These are phyloP conservation scores for Montipora sp. DNA, from an alignment of 64 coral and sea anemone genomes.

Conservation along the genomic window DNA sequence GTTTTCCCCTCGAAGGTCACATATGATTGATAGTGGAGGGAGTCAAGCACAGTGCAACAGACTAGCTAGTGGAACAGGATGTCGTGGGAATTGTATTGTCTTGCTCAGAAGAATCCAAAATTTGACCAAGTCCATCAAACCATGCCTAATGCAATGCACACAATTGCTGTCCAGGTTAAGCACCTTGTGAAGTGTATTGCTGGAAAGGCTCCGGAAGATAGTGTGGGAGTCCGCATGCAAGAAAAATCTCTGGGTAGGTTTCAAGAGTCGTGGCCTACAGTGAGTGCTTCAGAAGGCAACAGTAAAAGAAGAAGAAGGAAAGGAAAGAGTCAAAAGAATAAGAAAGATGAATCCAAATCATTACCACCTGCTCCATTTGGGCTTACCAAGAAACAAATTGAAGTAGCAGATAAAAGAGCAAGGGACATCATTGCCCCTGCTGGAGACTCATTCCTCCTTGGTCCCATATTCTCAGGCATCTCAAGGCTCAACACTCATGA, in stretches of 20 bases:
- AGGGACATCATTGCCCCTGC: too few relatives aligned
- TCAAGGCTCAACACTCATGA: constrained; percentile 58
- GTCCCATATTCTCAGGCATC: constrained; percentile 50
- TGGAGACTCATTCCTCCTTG: background rate
- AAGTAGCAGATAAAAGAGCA: too few relatives aligned
- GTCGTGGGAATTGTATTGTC: too few relatives aligned
- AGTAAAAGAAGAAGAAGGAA: too few relatives aligned
- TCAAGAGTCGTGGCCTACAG: constrained; percentile 17
- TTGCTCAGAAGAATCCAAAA: too few relatives aligned
- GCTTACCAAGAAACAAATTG: constrained; percentile 46
- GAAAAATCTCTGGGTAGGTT: constrained; percentile 59
- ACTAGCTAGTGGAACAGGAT: too few relatives aligned
- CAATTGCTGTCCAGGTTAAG: constrained; percentile 58
- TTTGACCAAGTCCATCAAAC: background rate
- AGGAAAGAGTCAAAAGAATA: constrained; percentile 7
- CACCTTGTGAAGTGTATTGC: constrained; percentile 58
- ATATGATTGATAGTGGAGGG: too few relatives aligned
- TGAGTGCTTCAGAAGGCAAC: background rate
- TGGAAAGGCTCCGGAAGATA: constrained; percentile 65
- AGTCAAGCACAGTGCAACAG: too few relatives aligned
- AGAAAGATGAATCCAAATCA: background rate
- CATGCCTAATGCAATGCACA: constrained; percentile 66
- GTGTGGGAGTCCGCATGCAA: constrained; percentile 20
- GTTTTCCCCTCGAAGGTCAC: too few relatives aligned
- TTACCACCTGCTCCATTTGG: constrained; percentile 65